Evolutionary conservation across 2,888 invertebrate genomes (phyloP).

Genomic region (Gasteruption jaculator): DNA sequence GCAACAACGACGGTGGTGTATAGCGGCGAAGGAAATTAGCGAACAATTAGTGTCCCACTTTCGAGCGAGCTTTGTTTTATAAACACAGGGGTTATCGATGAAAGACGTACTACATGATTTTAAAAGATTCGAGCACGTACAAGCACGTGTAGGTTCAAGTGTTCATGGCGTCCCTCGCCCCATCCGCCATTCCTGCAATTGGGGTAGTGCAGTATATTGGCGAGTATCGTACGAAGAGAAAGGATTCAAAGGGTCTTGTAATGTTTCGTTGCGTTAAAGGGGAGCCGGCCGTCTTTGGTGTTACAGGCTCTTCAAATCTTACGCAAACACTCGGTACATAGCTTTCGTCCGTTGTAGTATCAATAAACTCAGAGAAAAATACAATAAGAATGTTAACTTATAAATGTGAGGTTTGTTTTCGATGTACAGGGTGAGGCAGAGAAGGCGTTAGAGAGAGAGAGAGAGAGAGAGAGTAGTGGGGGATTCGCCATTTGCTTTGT

Average conservation of each 20-base stretch:
- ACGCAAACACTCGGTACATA: slow-evolving; percentile 36
- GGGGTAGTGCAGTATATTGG: too few species aligned
- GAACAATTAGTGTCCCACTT: slow-evolving; percentile 43
- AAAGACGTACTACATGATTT: slow-evolving; percentile 35
- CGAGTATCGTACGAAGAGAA: too few species aligned
- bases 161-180: too few species aligned
- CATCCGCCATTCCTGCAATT: too few species aligned
- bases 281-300: slow-evolving; percentile 28
- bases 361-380: too few species aligned
- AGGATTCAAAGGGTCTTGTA: slow-evolving; percentile 38
- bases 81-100: slow-evolving; percentile 35
- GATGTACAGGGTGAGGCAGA: too few species aligned
- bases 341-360: slow-evolving; percentile 30
- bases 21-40: slow-evolving; percentile 45
- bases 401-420: too few species aligned
- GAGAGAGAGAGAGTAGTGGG: too few species aligned
- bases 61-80: slow-evolving; percentile 41
- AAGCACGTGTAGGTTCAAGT: too few species aligned
- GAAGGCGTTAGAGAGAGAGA: too few species aligned
- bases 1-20: slow-evolving; percentile 16
- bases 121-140: slow-evolving; percentile 39
- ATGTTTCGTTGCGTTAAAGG: slow-evolving; percentile 42
- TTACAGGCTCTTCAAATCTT: slow-evolving; percentile 35
- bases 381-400: too few species aligned
- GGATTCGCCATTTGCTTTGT: too few species aligned